Evolutionary conservation across 2,888 invertebrate genomes (phyloP), one percentile per base, ranked within the genome.

Genomic region (Pterostichus niger): DNA sequence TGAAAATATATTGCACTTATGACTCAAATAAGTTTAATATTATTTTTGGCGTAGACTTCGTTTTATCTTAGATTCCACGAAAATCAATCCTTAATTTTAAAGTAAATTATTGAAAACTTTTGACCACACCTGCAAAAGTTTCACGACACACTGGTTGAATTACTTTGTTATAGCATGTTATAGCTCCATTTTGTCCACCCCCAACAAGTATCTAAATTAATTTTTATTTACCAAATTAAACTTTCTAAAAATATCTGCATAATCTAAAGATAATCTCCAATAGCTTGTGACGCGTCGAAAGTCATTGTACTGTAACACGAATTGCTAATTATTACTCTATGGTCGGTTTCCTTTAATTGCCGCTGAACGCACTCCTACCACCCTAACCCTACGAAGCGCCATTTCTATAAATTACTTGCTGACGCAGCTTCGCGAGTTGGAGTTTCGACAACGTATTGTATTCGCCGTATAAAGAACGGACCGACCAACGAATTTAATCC

Each of bases 361-460:
- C 49, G 2, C 24, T 24, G 3, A 24, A 24, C 24, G 1, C 24
- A 24, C 24, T 40, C 3, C 2, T 40, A 40, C 40, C 40, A 54
- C 17, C 7, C 2, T 5, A 17, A 54, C n/a, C 54, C 15, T 17
- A 15, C 17, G 17, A 10, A 15, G 6, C 40, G 40, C 40, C 6
- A 54, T 54, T 54, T 54, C 54, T 54, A 54, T 54, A 54, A 54
- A 54, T 54, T 54, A 54, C 0, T 11, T 35, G 64, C 64, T 64
- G 64, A 64, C 11, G 35, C 4, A 64, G 64, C 64, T n/a, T 31
- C 64, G 35, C 35, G 9, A 40, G 13, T 24, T 6, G 35, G 64
- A 33, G 35, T 33, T 31, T 10, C n/a, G 3, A n/a, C 11, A 52
- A 11, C 52, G 52, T 2, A 11, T 52, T 2, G 13, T 6, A 15